Base-by-base conservation (phyloP, 2,888 invertebrate species). In the Marasmarcha lunaedactyla region DNA sequence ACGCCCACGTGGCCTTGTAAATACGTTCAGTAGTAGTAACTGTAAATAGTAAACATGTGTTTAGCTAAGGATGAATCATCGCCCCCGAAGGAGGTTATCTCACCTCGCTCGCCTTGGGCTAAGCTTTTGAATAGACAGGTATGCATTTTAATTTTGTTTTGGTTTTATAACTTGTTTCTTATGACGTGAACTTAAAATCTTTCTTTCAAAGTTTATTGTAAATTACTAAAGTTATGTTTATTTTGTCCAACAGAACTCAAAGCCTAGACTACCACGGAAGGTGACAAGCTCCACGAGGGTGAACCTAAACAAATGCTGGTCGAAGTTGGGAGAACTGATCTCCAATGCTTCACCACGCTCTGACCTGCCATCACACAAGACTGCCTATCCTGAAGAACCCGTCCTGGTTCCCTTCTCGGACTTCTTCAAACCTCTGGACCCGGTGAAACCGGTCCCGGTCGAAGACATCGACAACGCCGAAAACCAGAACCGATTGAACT, bases 291-390 rank as follows among this genome's bases (percentile, higher is more conserved):
- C 86, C 25, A 79, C 87, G 53, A 84, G 85, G 50, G 85, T 89
- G 60, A 88, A 89, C 63, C 74, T 89, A 47, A 89, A 89, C 69
- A 81, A 84, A 63, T 87, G 87, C 64, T 89, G 88, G 88, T 81
- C 85, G 47, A 85, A 85, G 60, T 85, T 89, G 47, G 88, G 88
- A 52, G 84, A 84, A 45, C 64, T 86, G 48, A 79, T 86, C 59
- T 77, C 84, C 51, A 76, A 84, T 49, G 55, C 76, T 25, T 62
- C 71, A 42, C 70, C 78, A 1, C 71, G 71, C 55, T 51, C 72
- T 62, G 71, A 78, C 68, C 76, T 81, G 62, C 77, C 77, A 71
- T 74, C 73, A 58, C 67, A 72, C 52, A 78, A 78, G 71, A 74
- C 77, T 73, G 76, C 64, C 48, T 71, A 72, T 52, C 54, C 66